These are phyloP conservation scores for Pristiophorus japonicus DNA, from an alignment of 2,113 vertebrate species.

Conservation along the genomic window DNA sequence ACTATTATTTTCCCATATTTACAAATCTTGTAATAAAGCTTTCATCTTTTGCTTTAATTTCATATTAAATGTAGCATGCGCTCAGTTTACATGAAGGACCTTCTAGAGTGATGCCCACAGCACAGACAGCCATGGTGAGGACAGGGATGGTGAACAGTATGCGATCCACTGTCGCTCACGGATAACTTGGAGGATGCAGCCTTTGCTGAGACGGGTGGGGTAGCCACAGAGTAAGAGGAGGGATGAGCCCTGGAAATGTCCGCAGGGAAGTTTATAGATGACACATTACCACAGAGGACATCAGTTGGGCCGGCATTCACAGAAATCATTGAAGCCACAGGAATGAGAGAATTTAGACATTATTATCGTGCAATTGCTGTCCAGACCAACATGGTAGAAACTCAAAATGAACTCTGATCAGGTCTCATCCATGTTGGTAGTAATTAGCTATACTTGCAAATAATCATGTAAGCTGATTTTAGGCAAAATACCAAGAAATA, in stretches of 20 bases:
- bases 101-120: background rate
- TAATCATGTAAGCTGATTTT: background rate
- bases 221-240: background rate
- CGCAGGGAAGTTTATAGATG: background rate
- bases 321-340: background rate
- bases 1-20: background rate
- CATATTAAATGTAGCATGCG: too few relatives aligned
- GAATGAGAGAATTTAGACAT: background rate
- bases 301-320: background rate
- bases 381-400: background rate
- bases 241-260: background rate
- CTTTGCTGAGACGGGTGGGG: background rate
- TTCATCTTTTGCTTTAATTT: background rate
- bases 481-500: background rate
- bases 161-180: background rate
- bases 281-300: background rate
- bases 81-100: background rate
- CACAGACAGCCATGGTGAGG: background rate
- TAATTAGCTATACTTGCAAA: background rate
- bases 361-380: background rate
- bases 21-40: background rate
- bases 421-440: background rate
- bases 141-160: background rate
- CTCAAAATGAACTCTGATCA: background rate
- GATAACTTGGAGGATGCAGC: background rate